Evolutionary conservation across 2,797 vertebrate species (phyloP), one percentile per base, ranked within the genome.

Genomic region (Scomberomorus guttatus): DNA sequence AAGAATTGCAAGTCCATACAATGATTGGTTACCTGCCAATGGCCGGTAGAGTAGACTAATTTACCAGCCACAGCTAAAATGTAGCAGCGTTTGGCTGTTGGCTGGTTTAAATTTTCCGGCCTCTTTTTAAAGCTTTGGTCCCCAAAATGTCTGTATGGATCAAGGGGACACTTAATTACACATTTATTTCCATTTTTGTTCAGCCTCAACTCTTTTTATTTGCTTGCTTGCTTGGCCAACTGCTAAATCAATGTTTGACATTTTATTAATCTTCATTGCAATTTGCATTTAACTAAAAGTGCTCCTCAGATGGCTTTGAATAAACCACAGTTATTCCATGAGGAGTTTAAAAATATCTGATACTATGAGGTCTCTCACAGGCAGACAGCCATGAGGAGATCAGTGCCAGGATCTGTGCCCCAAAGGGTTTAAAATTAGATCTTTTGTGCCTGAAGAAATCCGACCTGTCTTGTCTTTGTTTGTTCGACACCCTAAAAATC

Each of bases 1-100:
- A 87, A 80, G 60, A 61, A 77, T 12, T 71, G 58, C 60, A 32
- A 69, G 59, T 75, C 62, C 79, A 70, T 67, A 76, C 85, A 82
- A 72, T 89, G 82, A 88, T 84, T 89, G 83, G 84, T 90, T 85
- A 87, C 78, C 75, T 90, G 85, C 87, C 88, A 90, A 68, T 86
- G 77, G 76, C 52, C 7, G 12, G 51, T 80, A 73, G 66, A 86
- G 78, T 46, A 44, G 75, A 89, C 79, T 81, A 75, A 90, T 91
- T 90, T 74, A 52, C 57, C 57, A 72, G 68, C 80, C 68, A 73
- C 56, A 46, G 85, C 75, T 80, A 84, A 84, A 90, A 80, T 55
- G 11, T 63, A 84, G 51, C 74, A 34, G 78, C 48, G n/a, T 75
- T 87, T 87, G 83, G 90, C 87, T 70, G 68, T 22, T 78, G 57